These are phyloP conservation scores for Crotalus helleri DNA, from an alignment of 2,113 vertebrate species.

Conservation along the genomic window DNA sequence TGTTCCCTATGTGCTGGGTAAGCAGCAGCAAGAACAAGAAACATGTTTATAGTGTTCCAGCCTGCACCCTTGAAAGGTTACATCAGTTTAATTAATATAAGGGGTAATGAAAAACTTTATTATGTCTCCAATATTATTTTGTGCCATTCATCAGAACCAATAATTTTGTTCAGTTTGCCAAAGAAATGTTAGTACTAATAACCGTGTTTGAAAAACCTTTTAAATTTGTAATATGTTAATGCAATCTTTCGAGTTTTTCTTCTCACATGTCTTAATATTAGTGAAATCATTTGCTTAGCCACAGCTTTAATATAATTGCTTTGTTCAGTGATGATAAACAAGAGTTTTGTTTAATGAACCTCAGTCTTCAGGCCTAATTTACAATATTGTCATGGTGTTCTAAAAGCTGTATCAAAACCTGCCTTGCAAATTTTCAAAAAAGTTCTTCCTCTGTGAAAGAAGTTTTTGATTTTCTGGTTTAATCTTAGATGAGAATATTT, in stretches of 20 bases:
- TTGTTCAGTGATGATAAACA: no score
- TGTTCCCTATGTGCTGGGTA: slow-evolving; percentile 24
- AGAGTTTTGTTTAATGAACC: background rate
- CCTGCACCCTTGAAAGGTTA: background rate
- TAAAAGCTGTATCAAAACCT: background rate
- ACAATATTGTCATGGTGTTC: background rate
- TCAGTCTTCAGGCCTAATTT: background rate
- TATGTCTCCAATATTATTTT: slow-evolving; percentile 18
- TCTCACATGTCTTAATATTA: slow-evolving; percentile 41
- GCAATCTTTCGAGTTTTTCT: slow-evolving; percentile 26
- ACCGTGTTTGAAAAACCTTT: slow-evolving; percentile 15
- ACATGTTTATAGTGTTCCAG: slow-evolving; percentile 5
- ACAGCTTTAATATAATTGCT: background rate
- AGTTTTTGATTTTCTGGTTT: background rate
- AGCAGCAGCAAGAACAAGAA: background rate
- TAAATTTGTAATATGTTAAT: slow-evolving; percentile 19
- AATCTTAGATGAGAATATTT: background rate
- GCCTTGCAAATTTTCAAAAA: background rate
- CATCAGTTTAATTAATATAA: slow-evolving; percentile 14
- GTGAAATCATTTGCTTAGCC: background rate
- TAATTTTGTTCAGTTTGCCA: slow-evolving; percentile 8
- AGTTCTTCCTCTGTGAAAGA: background rate
- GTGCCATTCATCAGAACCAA: slow-evolving; percentile 12
- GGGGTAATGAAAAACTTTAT: slow-evolving; percentile 24
- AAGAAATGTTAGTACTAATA: slow-evolving; percentile 29